These are phyloP conservation scores for Tetramorium alpestre DNA, from an alignment of 1,140 invertebrate species.

Conservation along the genomic window DNA sequence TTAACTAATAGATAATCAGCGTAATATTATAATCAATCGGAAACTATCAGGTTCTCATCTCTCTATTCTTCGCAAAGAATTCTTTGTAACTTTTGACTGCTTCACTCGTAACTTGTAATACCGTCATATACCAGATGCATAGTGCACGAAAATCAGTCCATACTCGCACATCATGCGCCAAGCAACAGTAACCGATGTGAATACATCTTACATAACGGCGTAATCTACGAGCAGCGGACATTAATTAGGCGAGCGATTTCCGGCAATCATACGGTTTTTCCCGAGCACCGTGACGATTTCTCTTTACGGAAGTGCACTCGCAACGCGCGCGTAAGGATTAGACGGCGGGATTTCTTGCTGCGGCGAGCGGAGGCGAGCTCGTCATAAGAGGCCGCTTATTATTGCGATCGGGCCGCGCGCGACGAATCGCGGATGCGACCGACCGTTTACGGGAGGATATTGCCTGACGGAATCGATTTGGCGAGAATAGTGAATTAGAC, in stretches of 20 bases:
- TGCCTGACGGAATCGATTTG: slow-evolving; percentile 47
- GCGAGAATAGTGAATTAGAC: slow-evolving; percentile 30
- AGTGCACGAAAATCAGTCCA: background rate
- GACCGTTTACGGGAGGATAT: slow-evolving; percentile 13
- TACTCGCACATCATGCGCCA: background rate
- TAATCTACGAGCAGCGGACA: slow-evolving; percentile 33
- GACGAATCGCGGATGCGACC: slow-evolving; percentile 35
- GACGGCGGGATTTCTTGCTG: slow-evolving; percentile 5
- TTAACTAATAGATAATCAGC: background rate
- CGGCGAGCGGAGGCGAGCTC: background rate
- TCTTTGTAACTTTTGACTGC: background rate
- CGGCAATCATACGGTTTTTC: slow-evolving; percentile 55
- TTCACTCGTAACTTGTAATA: background rate
- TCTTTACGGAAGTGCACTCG: slow-evolving; percentile 29
- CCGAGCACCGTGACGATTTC: slow-evolving; percentile 16
- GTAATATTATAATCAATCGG: background rate
- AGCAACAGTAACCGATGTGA: background rate
- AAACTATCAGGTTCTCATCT: background rate
- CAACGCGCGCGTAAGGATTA: slow-evolving; percentile 21
- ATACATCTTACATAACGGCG: slow-evolving; percentile 20
- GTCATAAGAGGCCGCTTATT: slow-evolving; percentile 43
- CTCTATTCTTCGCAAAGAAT: background rate
- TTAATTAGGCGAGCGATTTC: slow-evolving; percentile 43
- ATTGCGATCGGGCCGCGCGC: slow-evolving; percentile 33
- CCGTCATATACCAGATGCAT: background rate